Percentiles rank a stretch among this genome's conserved stretches.
Conservation (phyloP, 2,797 vertebrate genomes). For the Sebastes oblongus region DNA sequence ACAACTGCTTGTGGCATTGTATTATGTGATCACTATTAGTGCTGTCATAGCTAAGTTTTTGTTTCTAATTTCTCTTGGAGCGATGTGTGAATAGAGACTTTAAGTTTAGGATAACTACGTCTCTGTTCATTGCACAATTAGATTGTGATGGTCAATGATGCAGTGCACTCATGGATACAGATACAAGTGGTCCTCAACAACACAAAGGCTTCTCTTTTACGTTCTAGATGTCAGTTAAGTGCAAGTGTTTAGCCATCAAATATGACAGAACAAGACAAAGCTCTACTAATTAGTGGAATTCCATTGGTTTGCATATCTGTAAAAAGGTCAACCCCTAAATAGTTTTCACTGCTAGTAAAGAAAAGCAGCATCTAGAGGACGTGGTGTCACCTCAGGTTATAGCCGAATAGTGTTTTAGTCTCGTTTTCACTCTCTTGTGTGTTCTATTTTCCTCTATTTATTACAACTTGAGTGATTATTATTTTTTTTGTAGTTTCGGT, state of each 20-base stretch:
- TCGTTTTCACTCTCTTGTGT: not conserved
- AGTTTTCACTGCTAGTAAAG: not conserved
- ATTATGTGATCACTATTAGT: not conserved
- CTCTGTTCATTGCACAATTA: not conserved
- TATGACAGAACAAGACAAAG: not conserved
- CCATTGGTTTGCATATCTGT: not conserved
- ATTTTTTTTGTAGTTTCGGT: not conserved
- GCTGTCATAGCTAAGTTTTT: not conserved
- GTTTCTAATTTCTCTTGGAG: not conserved
- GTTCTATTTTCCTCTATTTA: not conserved
- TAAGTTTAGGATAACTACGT: not conserved
- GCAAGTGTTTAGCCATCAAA: slow-evolving; percentile 6
- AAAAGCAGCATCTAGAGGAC: not conserved
- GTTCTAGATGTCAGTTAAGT: slow-evolving; percentile 23
- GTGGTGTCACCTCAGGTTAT: not conserved
- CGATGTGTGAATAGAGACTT: not conserved
- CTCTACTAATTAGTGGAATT: not conserved
- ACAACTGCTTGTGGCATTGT: not conserved
- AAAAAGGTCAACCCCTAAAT: not conserved
- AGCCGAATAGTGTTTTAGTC: not conserved
- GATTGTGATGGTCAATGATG: not conserved
- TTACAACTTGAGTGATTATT: not conserved
- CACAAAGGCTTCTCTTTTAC: not conserved
- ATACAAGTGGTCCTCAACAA: not conserved
- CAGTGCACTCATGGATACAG: not conserved